phyloP scores from a whole-genome alignment of 2,888 invertebrate species.

The Sinodicranocentrus sp. region DNA sequence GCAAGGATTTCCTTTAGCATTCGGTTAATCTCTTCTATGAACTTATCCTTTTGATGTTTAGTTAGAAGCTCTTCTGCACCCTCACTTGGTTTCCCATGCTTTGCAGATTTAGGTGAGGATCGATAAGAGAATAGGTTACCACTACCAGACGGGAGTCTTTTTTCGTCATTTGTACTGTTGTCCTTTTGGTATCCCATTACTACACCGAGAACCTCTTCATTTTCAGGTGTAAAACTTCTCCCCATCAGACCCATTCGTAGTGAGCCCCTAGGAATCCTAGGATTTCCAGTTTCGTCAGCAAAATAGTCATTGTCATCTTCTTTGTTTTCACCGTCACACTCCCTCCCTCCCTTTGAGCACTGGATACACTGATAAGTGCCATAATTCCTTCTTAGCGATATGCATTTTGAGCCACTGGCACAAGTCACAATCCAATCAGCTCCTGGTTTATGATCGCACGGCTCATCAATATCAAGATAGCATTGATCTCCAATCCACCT shows the following conservation, averaged over 20 bases:
- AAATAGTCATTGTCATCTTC: not conserved
- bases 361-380: not conserved
- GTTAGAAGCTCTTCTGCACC: not conserved
- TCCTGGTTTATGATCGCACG: slow-evolving; percentile 45
- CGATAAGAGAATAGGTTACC: not conserved
- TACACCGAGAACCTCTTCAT: not conserved
- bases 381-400: not conserved
- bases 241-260: not conserved
- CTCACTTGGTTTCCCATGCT: not conserved
- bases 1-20: slow-evolving; percentile 47
- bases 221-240: not conserved
- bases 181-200: not conserved
- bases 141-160: too few relatives aligned
- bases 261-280: too few relatives aligned
- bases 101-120: not conserved
- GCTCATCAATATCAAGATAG: slow-evolving; percentile 15
- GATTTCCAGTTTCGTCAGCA: too few relatives aligned
- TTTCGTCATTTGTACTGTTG: not conserved
- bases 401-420: slow-evolving; percentile 31
- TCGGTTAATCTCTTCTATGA: slow-evolving; percentile 24
- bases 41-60: not conserved
- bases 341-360: not conserved
- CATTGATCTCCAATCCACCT: slow-evolving; percentile 44
- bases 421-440: slow-evolving; percentile 43
- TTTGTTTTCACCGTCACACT: not conserved